Evolutionary conservation across 2,888 invertebrate genomes (phyloP), one percentile per base, ranked within the genome.

Genomic region (Platycnemis pennipes): DNA sequence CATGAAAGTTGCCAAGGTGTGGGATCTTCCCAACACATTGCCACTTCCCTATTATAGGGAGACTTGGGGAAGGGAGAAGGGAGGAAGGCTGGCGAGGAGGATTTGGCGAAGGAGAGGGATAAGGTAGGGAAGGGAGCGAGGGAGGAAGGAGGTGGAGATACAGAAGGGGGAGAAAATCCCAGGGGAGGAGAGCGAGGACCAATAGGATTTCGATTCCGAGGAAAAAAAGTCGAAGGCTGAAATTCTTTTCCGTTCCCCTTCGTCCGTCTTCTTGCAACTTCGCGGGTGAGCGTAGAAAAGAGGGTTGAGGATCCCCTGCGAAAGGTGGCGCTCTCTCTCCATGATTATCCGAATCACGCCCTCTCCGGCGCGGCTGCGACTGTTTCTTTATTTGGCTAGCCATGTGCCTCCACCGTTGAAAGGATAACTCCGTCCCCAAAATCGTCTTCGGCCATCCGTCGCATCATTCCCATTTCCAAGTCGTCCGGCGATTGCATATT

Each of bases 151-250:
- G 77, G 37, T 31, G 77, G 2, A 37, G 37, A 77, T 8, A 26
- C 37, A 44, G n/a, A 87, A 22, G 16, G 45, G 87, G 44, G 87
- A 87, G 87, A n/a, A 8, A n/a, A 46, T 87, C 87, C 45, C 87
- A 11, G 26, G 45, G 87, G 11, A 46, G 44, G 44, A 46, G 87
- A 44, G 45, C n/a, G 87, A 87, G 87, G 45, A 87, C 87, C 87
- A 87, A 87, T 87, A 87, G 87, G 87, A 87, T 87, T 87, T 87
- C 87, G 87, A 87, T 87, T 87, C 45, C 45, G 45, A 19, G 87
- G 46, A 46, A 87, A 46, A 26, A 37, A 87, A 87, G 46, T n/a
- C 22, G 46, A 87, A 46, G 45, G 2, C n/a, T n/a, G 46, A 87
- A 87, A 87, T 87, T 87, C 87, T 11, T 77, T n/a, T 45, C 87